Evolutionary conservation across 1,140 invertebrate species (phyloP).

Genomic region (Tetragonula clypearis): DNA sequence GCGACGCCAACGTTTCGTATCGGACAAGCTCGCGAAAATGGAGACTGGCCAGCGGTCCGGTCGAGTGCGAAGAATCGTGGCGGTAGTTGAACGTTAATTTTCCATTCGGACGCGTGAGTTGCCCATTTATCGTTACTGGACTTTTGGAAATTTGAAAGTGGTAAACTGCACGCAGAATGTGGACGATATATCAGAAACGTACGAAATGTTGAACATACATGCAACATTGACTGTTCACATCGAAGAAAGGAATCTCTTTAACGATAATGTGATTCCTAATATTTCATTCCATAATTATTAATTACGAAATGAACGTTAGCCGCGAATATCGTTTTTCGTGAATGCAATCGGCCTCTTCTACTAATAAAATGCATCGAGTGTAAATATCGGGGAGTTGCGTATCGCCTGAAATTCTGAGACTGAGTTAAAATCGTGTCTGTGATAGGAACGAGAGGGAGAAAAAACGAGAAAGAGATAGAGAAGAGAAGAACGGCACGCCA

Average conservation of each 20-base stretch:
- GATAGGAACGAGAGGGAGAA: neutral
- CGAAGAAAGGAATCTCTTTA: too few species aligned
- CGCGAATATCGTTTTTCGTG: neutral
- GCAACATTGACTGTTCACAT: too few species aligned
- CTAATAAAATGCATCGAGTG: neutral
- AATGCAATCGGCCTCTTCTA: too few species aligned
- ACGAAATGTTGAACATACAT: neutral
- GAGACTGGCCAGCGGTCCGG: too few species aligned
- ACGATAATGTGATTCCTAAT: neutral
- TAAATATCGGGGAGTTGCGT: neutral
- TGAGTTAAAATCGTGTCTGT: slow-evolving; percentile 23
- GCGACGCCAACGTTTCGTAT: neutral
- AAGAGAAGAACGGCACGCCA: slow-evolving; percentile 7
- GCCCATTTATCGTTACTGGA: neutral
- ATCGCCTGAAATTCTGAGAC: slow-evolving; percentile 5
- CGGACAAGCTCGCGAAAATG: neutral
- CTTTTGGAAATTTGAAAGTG: neutral
- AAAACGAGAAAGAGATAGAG: too few species aligned
- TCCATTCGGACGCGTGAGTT: neutral
- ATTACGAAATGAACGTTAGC: neutral
- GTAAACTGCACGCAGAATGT: neutral
- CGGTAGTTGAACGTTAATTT: neutral
- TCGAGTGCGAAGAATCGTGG: neutral
- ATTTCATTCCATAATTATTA: neutral
- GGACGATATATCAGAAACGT: neutral